Evolutionary conservation across 2,797 vertebrate genomes (phyloP).

Genomic region (Danio jaintianensis): DNA sequence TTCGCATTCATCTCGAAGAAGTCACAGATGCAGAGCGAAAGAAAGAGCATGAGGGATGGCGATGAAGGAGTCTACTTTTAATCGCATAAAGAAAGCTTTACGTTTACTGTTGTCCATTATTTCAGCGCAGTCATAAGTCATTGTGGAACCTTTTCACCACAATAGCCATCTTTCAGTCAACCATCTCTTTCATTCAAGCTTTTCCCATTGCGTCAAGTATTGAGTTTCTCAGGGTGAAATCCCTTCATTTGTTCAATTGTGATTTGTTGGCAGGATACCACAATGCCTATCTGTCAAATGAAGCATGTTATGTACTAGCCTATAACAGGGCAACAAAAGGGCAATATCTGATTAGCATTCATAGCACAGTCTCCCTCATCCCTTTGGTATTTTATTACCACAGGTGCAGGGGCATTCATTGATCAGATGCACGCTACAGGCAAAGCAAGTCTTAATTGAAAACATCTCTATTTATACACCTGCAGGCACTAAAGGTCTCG

Average conservation of each 20-base stretch:
- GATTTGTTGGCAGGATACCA: conserved; percentile 70
- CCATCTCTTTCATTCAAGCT: conserved; percentile 68
- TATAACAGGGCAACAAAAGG: conserved; percentile 78
- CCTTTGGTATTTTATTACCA: conserved; percentile 84
- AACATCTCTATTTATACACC: conserved; percentile 89
- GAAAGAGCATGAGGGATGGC: background rate
- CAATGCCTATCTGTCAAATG: conserved; percentile 73
- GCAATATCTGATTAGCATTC: conserved; percentile 84
- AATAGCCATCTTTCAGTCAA: conserved; percentile 65
- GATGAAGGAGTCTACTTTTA: conserved; percentile 48
- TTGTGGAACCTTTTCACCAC: conserved; percentile 57
- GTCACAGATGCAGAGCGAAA: conserved; percentile 22
- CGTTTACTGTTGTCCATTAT: conserved; percentile 56
- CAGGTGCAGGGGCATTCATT: conserved; percentile 86
- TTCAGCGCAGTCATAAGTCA: conserved; percentile 60
- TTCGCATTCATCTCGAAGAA: conserved; percentile 39
- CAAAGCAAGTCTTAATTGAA: conserved; percentile 80
- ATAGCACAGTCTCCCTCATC: conserved; percentile 73
- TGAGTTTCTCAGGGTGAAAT: conserved; percentile 67
- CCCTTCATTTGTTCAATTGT: conserved; percentile 73
- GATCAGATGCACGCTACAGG: conserved; percentile 83
- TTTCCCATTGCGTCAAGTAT: conserved; percentile 67
- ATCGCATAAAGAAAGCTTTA: conserved; percentile 50
- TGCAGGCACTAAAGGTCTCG: conserved; percentile 83
- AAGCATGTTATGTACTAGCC: conserved; percentile 74